Conservation (phyloP, 2,888 invertebrate species). For the Gymnosoma rotundatum region DNA sequence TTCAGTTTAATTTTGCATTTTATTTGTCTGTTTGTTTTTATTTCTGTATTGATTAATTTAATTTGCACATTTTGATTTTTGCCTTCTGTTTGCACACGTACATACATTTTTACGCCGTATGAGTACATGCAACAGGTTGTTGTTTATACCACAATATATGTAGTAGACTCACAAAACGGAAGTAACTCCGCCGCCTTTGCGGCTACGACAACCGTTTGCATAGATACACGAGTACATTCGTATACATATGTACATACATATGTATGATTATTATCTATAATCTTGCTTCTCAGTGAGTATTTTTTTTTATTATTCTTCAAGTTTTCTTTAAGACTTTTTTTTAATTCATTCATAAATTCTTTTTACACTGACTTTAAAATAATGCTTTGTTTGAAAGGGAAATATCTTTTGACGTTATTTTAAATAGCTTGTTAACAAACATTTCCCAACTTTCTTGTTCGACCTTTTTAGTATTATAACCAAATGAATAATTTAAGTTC, state of each 20-base stretch:
- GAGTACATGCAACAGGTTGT: conserved; percentile 48
- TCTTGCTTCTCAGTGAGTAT: conserved; percentile 46
- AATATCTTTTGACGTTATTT: neutral
- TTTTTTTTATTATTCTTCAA: conserved; percentile 20
- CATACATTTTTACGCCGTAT: neutral
- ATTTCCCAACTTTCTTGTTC: too few species aligned
- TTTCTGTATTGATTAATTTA: conserved; percentile 42
- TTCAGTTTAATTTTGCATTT: conserved; percentile 37
- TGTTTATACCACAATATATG: conserved; percentile 56
- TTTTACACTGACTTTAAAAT: conserved; percentile 33
- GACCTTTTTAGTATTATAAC: too few species aligned
- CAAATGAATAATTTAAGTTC: too few species aligned
- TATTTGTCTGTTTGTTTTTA: conserved; percentile 30
- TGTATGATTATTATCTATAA: conserved; percentile 47
- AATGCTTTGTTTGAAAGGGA: conserved; percentile 5
- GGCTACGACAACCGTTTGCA: conserved; percentile 72
- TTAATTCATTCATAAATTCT: conserved; percentile 66
- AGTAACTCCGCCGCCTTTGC: conserved; percentile 74
- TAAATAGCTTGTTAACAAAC: too few species aligned
- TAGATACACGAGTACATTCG: neutral
- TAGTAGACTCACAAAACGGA: conserved; percentile 72
- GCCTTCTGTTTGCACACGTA: neutral
- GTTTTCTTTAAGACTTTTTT: conserved; percentile 54
- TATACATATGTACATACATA: conserved; percentile 1
- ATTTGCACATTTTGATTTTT: conserved; percentile 45